Percentiles rank a stretch among this genome's conserved stretches.
Conservation (phyloP, 2,113 vertebrate genomes). For the Anser brachyrhynchus region DNA sequence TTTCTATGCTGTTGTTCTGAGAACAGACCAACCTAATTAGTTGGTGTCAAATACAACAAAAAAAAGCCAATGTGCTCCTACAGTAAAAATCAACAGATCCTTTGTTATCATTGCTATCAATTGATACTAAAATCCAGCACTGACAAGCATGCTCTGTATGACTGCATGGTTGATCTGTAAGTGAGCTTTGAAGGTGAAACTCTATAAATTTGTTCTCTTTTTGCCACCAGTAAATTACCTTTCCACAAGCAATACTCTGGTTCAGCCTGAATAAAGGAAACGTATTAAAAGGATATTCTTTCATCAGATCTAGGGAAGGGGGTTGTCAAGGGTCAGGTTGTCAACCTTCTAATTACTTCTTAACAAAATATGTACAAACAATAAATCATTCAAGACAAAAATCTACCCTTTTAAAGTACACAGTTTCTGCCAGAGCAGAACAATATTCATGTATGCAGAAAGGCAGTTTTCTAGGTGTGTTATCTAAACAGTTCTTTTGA, state of each 20-base stretch:
- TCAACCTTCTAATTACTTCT: not conserved
- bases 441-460: not conserved
- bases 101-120: not conserved
- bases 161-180: not conserved
- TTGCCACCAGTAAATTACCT: not conserved
- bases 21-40: conserved; percentile 5
- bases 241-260: not conserved
- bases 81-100: not conserved
- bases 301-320: not conserved
- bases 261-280: conserved; percentile 10
- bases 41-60: conserved; percentile 14
- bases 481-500: not conserved
- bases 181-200: not conserved
- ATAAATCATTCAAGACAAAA: not conserved
- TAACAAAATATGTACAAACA: not conserved
- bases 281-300: not conserved
- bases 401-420: not conserved
- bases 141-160: not conserved
- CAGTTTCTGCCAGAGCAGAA: not conserved
- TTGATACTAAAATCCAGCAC: not conserved
- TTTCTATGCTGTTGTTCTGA: not conserved
- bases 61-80: not conserved
- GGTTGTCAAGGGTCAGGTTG: not conserved
- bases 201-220: not conserved
- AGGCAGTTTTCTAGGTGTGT: not conserved